Evolutionary conservation across 2,888 invertebrate species (phyloP), one percentile per base, ranked within the genome.

Genomic region (Cataglyphis cursor): DNA sequence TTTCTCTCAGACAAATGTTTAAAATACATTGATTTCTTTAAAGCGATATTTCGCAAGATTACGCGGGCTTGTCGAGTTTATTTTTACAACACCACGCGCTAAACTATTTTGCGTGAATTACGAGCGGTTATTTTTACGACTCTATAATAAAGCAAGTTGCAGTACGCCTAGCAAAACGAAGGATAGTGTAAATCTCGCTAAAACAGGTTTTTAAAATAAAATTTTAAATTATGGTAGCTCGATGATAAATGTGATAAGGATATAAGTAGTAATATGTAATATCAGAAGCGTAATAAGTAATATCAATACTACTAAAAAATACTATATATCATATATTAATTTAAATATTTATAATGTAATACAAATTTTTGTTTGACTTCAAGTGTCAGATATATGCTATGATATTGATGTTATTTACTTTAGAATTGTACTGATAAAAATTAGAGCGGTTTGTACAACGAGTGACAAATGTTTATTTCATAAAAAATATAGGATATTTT

Each of bases 31-130:
- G 10, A 18, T 4, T n/a, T 15, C 18, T 51, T 65, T 75, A 24
- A 48, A 64, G n/a, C 28, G 9, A 31, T 15, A 24, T 75, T 75
- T 65, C 51, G 35, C 35, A 51, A 38, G n/a, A 75, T 75, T 75
- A n/a, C 51, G 12, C 75, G 31, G 35, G 10, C 44, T 31, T 18
- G 35, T 41, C 15, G 9, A 31, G 31, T 75, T 64, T 75, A 75
- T 65, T 65, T 75, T 65, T 48, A 28, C 24, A 75, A 4, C 18
- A 48, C 3, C 12, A 10, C 18, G n/a, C 5, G 31, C 24, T n/a
- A 21, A 38, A 21, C n/a, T 12, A 31, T 65, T 64, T 24, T 10
- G 18, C 31, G 18, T 8, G n/a, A 48, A 15, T 18, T 3, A 10
- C 18, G 10, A 51, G 12, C 24, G 24, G 12, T 38, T 38, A 57